A percentile compares a stretch with the other conserved stretches of the same genome.
These are phyloP conservation scores for Vultur gryphus DNA, from an alignment of 2,797 vertebrate genomes.

Conservation along the genomic window DNA sequence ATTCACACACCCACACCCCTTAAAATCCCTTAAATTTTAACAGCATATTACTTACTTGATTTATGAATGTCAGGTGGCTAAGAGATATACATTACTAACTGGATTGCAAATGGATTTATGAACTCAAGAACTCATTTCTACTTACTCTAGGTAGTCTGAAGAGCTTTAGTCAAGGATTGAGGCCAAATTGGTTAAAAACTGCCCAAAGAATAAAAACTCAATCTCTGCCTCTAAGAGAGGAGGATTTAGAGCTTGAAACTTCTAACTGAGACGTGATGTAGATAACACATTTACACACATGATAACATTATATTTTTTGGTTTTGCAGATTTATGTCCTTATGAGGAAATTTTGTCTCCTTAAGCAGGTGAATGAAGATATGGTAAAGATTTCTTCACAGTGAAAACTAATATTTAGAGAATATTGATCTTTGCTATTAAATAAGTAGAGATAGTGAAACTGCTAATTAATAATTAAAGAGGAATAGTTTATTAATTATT, in stretches of 20 bases:
- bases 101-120: not conserved
- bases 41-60: not conserved
- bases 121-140: not conserved
- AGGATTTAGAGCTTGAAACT: not conserved
- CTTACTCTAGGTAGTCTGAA: not conserved
- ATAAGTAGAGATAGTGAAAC: not conserved
- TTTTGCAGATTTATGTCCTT: not conserved
- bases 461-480: not conserved
- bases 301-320: not conserved
- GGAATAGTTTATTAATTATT: not conserved
- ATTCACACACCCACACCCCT: accelerated
- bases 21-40: not conserved
- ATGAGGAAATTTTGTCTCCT: not conserved
- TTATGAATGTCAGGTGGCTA: not conserved
- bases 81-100: not conserved
- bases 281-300: not conserved
- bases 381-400: not conserved
- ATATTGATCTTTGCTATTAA: not conserved
- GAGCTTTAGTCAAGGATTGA: not conserved
- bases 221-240: not conserved
- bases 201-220: not conserved
- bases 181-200: not conserved
- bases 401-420: not conserved
- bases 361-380: not conserved
- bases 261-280: not conserved